Evolutionary conservation across 2,797 vertebrate genomes (phyloP), one percentile per base, ranked within the genome.

Genomic region (Threskiornis aethiopicus): DNA sequence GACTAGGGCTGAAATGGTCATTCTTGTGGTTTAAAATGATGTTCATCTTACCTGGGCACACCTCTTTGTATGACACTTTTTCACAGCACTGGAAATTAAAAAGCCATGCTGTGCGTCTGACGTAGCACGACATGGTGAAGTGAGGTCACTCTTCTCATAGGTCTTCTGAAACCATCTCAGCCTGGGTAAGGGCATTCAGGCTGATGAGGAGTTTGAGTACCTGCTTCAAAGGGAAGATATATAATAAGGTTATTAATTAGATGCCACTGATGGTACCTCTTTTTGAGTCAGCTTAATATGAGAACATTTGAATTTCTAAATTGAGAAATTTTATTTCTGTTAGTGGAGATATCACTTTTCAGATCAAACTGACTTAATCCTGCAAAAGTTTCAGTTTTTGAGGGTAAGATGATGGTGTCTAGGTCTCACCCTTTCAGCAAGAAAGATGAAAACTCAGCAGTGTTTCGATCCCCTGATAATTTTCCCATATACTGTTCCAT

Each of bases 71-170:
- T 83, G 64, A 29, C 16, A 11, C 5, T 5, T 87, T 82, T 75
- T 75, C 41, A 18, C 12, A 57, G 44, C 42, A 12, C 29, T 78
- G 57, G 16, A 65, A 82, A 79, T 70, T 13, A 51, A 33, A 33
- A 65, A 73, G 24, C n/a, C 3, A 0, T 49, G 33, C 52, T 71
- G 42, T 71, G 58, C 19, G 2, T 59, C 59, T 78, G 35, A 28
- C 5, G 1, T n/a, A 78, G 25, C 78, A 71, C 1, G 1, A 84
- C 10, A 5, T 0, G 2, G 25, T 51, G 51, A 20, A n/a, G 15
- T 39, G 21, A 62, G 75, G 42, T 69, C 70, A 13, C 8, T 80
- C n/a, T 83, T 65, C 24, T 77, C 25, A 5, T 4, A 62, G n/a
- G 13, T 75, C 52, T 86, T 88, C 41, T 83, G 67, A 83, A 79